Percentiles rank a stretch among this genome's conserved stretches.
Conservation (phyloP, 2,797 vertebrate genomes). For the Phoeniculus purpureus region DNA sequence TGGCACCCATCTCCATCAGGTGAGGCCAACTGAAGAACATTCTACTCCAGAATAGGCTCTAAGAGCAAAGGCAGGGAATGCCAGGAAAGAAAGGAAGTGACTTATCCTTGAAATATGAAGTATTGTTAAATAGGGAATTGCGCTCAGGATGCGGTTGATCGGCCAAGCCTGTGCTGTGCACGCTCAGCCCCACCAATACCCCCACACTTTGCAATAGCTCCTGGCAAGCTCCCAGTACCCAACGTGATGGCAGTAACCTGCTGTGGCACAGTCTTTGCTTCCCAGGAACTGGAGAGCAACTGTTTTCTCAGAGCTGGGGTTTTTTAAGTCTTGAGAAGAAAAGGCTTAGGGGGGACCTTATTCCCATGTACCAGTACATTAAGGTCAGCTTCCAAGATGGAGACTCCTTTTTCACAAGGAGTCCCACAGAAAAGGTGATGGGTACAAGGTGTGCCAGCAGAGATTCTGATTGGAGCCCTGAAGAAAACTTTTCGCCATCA, state of each 20-base stretch:
- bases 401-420: no score
- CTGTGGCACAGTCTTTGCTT: neutral
- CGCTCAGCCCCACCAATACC: neutral
- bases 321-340: no score
- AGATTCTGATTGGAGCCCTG: no score
- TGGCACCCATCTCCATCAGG: neutral
- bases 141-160: neutral
- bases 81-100: constrained; percentile 62
- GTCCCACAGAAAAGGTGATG: no score
- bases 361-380: no score
- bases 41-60: neutral
- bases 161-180: neutral
- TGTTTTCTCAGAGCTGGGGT: fast-evolving
- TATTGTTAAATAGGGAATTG: constrained; percentile 37
- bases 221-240: neutral
- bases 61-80: neutral
- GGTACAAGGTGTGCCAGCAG: no score
- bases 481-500: no score
- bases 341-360: no score
- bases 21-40: constrained; percentile 15
- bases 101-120: constrained; percentile 55
- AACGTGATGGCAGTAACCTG: neutral
- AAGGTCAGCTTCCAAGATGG: no score
- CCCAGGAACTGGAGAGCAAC: neutral
- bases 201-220: neutral